Evolutionary conservation across 2,113 vertebrate genomes (phyloP).

Genomic region (Pardalotus punctatus): DNA sequence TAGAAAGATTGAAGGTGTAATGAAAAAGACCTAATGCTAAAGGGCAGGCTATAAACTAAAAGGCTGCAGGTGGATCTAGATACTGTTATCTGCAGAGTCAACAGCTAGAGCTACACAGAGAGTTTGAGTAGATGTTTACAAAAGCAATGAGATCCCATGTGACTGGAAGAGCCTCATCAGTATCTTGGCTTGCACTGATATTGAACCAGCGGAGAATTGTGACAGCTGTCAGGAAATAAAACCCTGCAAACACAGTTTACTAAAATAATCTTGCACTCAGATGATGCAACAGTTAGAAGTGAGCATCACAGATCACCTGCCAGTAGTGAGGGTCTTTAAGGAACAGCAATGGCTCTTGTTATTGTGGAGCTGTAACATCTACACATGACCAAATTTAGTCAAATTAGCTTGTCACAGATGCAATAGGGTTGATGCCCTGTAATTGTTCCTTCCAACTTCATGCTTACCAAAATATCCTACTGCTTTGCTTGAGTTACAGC

Average conservation of each 20-base stretch:
- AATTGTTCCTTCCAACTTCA: not conserved
- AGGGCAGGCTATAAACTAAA: not conserved
- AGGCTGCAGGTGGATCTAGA: not conserved
- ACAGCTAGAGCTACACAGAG: not conserved
- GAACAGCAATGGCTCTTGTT: not conserved
- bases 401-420: not conserved
- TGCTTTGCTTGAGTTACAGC: not conserved
- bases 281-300: not conserved
- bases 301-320: not conserved
- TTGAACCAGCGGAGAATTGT: not conserved
- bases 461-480: not conserved
- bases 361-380: not conserved
- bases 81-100: constrained; percentile 50
- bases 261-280: not conserved
- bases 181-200: not conserved
- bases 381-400: not conserved
- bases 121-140: not conserved
- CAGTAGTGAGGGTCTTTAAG: not conserved
- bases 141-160: not conserved
- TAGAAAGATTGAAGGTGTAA: not conserved
- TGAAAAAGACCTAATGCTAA: not conserved
- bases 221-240: constrained; percentile 2
- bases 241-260: not conserved
- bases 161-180: not conserved
- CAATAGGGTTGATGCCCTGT: not conserved